Conservation (phyloP, 2,113 vertebrate species). For the Apodemus speciosus region DNA sequence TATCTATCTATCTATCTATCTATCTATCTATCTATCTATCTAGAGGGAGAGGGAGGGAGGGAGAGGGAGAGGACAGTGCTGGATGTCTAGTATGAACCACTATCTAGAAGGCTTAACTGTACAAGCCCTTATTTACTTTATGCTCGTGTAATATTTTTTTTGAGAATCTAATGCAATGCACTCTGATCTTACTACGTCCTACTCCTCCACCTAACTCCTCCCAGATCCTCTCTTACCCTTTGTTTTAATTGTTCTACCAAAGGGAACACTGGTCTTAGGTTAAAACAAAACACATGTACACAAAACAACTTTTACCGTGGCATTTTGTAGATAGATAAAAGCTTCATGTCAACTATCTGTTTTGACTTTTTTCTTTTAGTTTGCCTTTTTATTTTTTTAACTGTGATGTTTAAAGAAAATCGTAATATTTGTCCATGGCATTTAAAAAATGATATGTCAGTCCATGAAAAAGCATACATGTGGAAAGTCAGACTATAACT, state of each 20-base stretch:
- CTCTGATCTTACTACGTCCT: too few species aligned
- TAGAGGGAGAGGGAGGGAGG: not conserved
- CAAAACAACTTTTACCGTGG: not conserved
- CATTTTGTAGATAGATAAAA: not conserved
- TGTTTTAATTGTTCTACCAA: conserved; percentile 34
- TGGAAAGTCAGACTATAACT: conserved; percentile 44
- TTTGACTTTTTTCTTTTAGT: conserved; percentile 20
- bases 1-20: too few species aligned
- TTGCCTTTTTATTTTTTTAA: conserved; percentile 34
- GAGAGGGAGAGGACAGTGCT: not conserved
- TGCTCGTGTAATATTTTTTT: not conserved
- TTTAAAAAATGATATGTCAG: not conserved
- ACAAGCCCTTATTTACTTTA: not conserved
- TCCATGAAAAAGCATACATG: not conserved
- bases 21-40: too few species aligned
- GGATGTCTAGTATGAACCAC: not conserved
- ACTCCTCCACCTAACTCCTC: too few species aligned
- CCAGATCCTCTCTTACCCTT: not conserved
- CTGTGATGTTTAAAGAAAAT: not conserved
- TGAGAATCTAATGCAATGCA: not conserved
- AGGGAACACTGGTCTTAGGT: not conserved
- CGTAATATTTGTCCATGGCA: conserved; percentile 13
- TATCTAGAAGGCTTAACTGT: conserved; percentile 8
- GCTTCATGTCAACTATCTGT: not conserved
- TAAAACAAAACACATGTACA: not conserved